Evolutionary conservation across 2,888 invertebrate genomes (phyloP), one percentile per base, ranked within the genome.

Genomic region (Andrena chrysosceles): DNA sequence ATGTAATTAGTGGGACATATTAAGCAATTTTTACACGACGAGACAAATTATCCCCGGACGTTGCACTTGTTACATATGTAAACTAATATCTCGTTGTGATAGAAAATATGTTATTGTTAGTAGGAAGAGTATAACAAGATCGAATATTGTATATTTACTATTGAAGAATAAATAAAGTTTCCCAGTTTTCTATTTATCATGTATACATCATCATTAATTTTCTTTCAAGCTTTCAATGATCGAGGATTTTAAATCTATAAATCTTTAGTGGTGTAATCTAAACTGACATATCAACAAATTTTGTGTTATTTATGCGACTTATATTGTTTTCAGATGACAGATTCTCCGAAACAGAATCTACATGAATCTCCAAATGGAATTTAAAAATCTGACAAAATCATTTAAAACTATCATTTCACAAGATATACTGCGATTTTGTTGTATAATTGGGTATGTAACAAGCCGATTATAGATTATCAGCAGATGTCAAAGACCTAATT

Each of bases 151-250:
- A 85, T 81, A 85, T 74, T 76, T 20, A 62, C 62, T 85, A 69
- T 79, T 89, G 75, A 87, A 86, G 78, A 87, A 92, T 92, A 91
- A 91, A 92, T 89, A 91, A 89, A 88, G 78, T 87, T 88, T 89
- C 70, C 71, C 79, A 86, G 72, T 91, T 90, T 92, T 88, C 76
- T 90, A 90, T 78, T 88, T 85, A 83, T 85, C 75, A 86, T 90
- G 89, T 85, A 85, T 84, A 84, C 85, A 81, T 81, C 81, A 85
- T 86, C 74, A 77, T 84, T 26, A 87, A 5, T 70, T 76, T 81
- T 64, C 70, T 77, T 73, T 67, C 26, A 54, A 76, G 35, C 77
- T 59, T 85, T 73, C 49, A 75, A 7, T 35, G 26, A 54, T 56
- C n/a, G n/a, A 52, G 5, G 10, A 48, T 62, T 13, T 54, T 29